A percentile compares a stretch with the other conserved stretches of the same genome.
These are phyloP conservation scores for Paracentrotus lividus DNA, from an alignment of 53 echinoderm and acorn worm genomes.

Conservation along the genomic window DNA sequence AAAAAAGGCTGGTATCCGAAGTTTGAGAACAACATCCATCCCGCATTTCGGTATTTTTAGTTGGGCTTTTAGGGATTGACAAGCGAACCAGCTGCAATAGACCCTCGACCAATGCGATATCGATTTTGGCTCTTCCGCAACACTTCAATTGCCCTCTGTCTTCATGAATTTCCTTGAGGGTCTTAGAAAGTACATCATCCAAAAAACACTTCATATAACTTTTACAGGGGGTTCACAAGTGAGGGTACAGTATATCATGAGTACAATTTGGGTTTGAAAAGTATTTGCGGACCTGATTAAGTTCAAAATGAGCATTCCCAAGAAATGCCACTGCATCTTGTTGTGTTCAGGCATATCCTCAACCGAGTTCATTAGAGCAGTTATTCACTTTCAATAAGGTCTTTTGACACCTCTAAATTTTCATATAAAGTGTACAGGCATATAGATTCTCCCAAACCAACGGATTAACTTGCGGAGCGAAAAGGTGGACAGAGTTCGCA, in stretches of 20 bases:
- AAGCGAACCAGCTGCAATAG: neutral
- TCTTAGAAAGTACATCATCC: no score
- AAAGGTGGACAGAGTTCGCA: neutral
- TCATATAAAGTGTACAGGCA: constrained; percentile 41
- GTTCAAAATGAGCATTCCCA: constrained; percentile 42
- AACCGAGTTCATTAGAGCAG: constrained; percentile 1
- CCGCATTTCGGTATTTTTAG: neutral
- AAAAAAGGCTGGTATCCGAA: constrained; percentile 20
- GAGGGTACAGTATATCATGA: constrained; percentile 32
- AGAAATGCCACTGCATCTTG: constrained; percentile 25
- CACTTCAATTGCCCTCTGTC: constrained; percentile 19
- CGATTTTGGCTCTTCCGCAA: neutral
- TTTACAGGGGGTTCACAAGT: constrained; percentile 29
- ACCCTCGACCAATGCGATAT: neutral
- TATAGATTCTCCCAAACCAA: constrained; percentile 47
- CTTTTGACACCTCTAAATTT: constrained; percentile 40
- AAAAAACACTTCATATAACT: no score
- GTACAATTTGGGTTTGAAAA: constrained; percentile 20
- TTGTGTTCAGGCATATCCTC: constrained; percentile 13
- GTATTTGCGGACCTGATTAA: constrained; percentile 13
- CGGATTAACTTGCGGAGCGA: constrained; percentile 25
- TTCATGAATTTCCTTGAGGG: neutral
- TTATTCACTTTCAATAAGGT: constrained; percentile 37
- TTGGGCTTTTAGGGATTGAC: neutral
- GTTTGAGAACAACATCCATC: neutral